Percentiles rank a stretch among this genome's conserved stretches.
phyloP scores from a whole-genome alignment of 2,888 invertebrate species.

The Busseola fusca region DNA sequence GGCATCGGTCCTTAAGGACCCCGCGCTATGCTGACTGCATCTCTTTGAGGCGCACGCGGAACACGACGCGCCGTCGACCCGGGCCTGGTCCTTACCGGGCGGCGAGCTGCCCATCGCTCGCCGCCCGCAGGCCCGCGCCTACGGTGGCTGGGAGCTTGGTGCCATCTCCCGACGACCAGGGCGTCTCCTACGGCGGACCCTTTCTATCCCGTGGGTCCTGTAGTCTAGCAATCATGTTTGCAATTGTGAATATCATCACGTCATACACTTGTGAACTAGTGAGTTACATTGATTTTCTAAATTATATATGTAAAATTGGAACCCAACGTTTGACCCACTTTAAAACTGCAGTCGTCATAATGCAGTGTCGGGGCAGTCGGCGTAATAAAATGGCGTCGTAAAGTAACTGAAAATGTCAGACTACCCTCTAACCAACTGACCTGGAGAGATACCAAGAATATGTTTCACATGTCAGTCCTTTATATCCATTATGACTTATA shows the following conservation, averaged over 20 bases:
- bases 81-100: too few species aligned
- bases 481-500: slow-evolving; percentile 42
- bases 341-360: slow-evolving; percentile 71
- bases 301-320: slow-evolving; percentile 35
- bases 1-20: too few species aligned
- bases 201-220: slow-evolving; percentile 13
- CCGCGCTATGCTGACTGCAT: too few species aligned
- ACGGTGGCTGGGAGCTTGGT: too few species aligned
- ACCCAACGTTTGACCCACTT: slow-evolving; percentile 39
- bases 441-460: slow-evolving; percentile 52
- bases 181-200: background rate
- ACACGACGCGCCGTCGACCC: too few species aligned
- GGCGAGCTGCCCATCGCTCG: too few species aligned
- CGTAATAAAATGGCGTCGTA: slow-evolving; percentile 29
- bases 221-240: background rate
- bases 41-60: too few species aligned
- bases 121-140: too few species aligned
- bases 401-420: slow-evolving; percentile 38
- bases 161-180: too few species aligned
- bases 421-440: slow-evolving; percentile 36
- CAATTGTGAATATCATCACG: slow-evolving; percentile 20
- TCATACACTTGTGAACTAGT: slow-evolving; percentile 3
- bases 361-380: slow-evolving; percentile 65
- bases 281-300: slow-evolving; percentile 23
- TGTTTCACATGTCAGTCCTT: slow-evolving; percentile 42